Conservation (phyloP, 1,140 invertebrate species). For the Ooceraea biroi region DNA sequence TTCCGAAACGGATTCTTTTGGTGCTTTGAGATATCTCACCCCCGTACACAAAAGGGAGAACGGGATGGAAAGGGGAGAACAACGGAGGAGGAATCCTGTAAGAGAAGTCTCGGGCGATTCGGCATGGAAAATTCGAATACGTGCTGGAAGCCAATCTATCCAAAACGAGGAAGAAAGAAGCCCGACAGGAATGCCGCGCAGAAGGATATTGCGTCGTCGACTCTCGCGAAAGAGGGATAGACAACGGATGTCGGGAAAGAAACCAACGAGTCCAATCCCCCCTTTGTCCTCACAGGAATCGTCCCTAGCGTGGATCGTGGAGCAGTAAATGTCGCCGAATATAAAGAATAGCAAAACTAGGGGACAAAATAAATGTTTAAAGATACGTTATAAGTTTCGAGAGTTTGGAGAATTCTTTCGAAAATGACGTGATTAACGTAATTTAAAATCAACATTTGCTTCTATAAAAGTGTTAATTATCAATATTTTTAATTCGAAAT, state of each 20-base stretch:
- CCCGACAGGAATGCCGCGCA: constrained; percentile 52
- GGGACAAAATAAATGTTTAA: background rate
- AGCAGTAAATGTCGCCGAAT: constrained; percentile 14
- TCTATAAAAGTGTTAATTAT: too few species aligned
- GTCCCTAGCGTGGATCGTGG: background rate
- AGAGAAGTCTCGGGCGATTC: constrained; percentile 46
- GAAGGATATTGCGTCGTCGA: constrained; percentile 66
- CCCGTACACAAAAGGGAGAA: constrained; percentile 13
- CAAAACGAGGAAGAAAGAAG: constrained; percentile 42
- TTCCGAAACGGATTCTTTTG: constrained; percentile 7
- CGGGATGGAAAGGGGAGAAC: background rate
- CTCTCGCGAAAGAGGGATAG: constrained; percentile 41
- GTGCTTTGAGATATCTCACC: constrained; percentile 17
- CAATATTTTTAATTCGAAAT: too few species aligned
- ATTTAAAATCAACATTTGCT: too few species aligned
- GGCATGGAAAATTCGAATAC: constrained; percentile 67
- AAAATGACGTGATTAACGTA: too few species aligned
- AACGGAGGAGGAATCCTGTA: constrained; percentile 7
- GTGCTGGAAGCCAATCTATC: constrained; percentile 69
- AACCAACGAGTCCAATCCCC: constrained; percentile 20
- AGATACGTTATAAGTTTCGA: too few species aligned
- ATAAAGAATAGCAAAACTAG: background rate
- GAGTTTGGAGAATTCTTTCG: too few species aligned
- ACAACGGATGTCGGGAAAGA: background rate
- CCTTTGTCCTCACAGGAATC: constrained; percentile 25